phyloP scores from a whole-genome alignment of 2,797 vertebrate genomes.

The Eleutherodactylus coqui region DNA sequence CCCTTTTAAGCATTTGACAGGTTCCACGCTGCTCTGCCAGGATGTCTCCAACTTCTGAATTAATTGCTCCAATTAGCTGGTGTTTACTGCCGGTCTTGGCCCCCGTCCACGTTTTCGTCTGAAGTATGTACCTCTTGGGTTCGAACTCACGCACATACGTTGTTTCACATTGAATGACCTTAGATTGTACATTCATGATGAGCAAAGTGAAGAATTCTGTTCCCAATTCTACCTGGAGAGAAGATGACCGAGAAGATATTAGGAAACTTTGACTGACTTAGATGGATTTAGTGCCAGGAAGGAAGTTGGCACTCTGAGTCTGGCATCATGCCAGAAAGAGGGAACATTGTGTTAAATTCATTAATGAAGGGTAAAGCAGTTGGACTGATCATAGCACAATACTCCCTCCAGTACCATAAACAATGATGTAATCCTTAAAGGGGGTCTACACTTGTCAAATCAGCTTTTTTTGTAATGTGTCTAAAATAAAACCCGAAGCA shows the following conservation, averaged over 20 bases:
- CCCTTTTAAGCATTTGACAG: constrained; percentile 49
- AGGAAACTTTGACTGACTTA: background rate
- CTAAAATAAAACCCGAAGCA: too few species aligned
- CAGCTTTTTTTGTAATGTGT: too few species aligned
- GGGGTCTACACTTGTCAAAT: too few species aligned
- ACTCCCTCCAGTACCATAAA: too few species aligned
- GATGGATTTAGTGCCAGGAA: constrained; percentile 1
- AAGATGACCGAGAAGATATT: background rate
- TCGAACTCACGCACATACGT: background rate
- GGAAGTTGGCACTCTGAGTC: background rate
- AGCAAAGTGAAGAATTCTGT: background rate
- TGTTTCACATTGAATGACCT: constrained; percentile 39
- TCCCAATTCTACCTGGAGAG: background rate
- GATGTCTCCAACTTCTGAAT: constrained; percentile 47
- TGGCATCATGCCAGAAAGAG: background rate
- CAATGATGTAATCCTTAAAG: too few species aligned
- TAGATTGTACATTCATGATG: constrained; percentile 29
- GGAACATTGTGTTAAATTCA: background rate
- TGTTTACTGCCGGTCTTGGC: constrained; percentile 62
- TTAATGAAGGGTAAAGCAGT: background rate
- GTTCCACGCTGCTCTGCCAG: constrained; percentile 31
- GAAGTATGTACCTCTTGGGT: constrained; percentile 40
- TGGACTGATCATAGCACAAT: background rate
- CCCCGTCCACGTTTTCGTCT: constrained; percentile 37
- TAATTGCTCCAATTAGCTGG: constrained; percentile 61